These are phyloP conservation scores for Styela clava DNA, from an alignment of 23 tunicate species.

Conservation along the genomic window DNA sequence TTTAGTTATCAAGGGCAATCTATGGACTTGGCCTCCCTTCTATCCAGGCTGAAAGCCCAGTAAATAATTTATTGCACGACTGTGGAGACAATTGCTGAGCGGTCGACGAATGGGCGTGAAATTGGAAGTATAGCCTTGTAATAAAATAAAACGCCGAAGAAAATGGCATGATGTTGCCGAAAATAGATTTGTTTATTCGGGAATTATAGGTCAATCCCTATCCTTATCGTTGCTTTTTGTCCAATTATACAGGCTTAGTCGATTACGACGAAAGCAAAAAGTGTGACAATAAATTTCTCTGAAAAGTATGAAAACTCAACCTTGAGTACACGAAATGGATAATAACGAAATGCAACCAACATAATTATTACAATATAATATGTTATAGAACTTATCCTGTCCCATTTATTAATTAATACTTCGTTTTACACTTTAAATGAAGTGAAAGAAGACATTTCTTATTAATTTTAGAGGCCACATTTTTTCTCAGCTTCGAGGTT, in stretches of 20 bases:
- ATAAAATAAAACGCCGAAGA: not conserved
- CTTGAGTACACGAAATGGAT: no score
- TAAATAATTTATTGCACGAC: constrained; percentile 12
- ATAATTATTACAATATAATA: no score
- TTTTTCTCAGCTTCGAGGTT: no score
- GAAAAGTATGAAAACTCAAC: no score
- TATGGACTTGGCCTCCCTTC: constrained; percentile 24
- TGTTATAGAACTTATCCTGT: no score
- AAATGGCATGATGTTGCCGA: not conserved
- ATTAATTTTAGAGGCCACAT: no score
- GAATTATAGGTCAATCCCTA: not conserved
- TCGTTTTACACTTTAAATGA: no score
- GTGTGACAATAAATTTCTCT: no score
- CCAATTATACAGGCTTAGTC: not conserved
- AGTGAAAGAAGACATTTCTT: no score
- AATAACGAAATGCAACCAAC: no score
- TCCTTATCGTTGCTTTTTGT: not conserved
- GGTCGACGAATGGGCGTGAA: not conserved
- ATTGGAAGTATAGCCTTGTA: not conserved
- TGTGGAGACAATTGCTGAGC: not conserved
- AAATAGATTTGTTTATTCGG: not conserved
- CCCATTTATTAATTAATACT: no score
- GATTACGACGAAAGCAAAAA: no score
- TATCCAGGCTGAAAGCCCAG: constrained; percentile 11
- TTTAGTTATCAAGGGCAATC: constrained; percentile 10